phyloP scores from a whole-genome alignment of 2,888 invertebrate species.

The Kuschelorhynchus macadamiae region DNA sequence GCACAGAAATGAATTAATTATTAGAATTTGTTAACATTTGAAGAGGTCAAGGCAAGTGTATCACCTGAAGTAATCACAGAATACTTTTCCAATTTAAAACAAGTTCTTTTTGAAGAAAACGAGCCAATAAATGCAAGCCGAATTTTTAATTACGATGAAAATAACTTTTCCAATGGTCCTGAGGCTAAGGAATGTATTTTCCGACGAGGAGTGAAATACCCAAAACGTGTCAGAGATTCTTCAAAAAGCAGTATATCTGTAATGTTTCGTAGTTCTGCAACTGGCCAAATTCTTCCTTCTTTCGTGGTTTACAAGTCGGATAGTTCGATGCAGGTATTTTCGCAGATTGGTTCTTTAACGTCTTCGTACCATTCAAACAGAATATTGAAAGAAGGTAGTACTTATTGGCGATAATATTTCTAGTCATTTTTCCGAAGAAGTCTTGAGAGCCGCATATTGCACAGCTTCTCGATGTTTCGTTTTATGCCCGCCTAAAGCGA shows the following conservation, averaged over 20 bases:
- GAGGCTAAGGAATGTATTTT: no score
- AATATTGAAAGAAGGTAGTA: conserved; percentile 37
- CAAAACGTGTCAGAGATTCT: no score
- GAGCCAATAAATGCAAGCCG: neutral
- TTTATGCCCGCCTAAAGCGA: conserved; percentile 3
- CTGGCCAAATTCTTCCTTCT: no score
- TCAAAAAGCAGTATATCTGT: no score
- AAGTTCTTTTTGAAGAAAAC: neutral
- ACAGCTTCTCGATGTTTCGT: conserved; percentile 35
- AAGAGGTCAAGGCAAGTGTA: neutral
- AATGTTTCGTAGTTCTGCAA: no score
- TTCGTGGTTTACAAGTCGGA: no score
- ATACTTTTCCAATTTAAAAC: conserved; percentile 3
- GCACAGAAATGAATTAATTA: neutral
- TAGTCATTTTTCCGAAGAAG: conserved; percentile 44
- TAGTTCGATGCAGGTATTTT: no score
- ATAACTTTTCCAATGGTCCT: no score
- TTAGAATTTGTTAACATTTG: conserved; percentile 6
- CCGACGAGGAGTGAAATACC: no score
- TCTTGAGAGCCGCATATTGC: conserved; percentile 30
- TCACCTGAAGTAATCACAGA: neutral
- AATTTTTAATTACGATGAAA: neutral
- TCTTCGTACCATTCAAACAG: no score
- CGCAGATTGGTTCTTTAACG: no score
- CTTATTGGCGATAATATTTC: conserved; percentile 48